These are phyloP conservation scores for Selene dorsalis DNA, from an alignment of 2,797 vertebrate genomes.

Conservation along the genomic window DNA sequence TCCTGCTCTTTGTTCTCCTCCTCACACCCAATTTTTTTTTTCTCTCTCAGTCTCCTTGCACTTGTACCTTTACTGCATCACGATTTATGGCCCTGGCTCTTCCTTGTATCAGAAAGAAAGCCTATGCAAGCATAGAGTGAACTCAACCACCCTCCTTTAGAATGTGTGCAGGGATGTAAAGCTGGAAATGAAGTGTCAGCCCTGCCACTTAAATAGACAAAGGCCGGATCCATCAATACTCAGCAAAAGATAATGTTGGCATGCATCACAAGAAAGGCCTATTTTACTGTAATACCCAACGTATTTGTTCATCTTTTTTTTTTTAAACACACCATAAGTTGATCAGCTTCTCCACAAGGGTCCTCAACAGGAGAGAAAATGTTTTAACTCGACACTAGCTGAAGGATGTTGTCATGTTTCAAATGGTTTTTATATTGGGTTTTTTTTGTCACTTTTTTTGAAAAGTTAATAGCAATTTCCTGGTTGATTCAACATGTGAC, in stretches of 20 bases:
- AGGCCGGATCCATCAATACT: constrained; percentile 61
- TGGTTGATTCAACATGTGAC: constrained; percentile 52
- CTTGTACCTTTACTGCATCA: constrained; percentile 57
- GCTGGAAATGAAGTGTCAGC: constrained; percentile 66
- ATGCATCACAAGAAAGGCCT: constrained; percentile 38
- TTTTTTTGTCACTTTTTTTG: constrained; percentile 28
- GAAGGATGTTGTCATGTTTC: constrained; percentile 25
- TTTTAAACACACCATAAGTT: constrained; percentile 32
- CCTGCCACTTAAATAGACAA: constrained; percentile 59
- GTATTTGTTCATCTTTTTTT: constrained; percentile 7
- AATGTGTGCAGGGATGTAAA: constrained; percentile 52
- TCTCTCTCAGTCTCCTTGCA: constrained; percentile 27
- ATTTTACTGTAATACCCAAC: constrained; percentile 12
- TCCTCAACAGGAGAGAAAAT: background rate
- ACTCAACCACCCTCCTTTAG: constrained; percentile 56
- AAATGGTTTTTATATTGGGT: background rate
- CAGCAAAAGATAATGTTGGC: constrained; percentile 43
- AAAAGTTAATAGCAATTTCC: constrained; percentile 48
- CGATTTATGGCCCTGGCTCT: constrained; percentile 67
- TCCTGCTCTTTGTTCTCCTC: constrained; percentile 63
- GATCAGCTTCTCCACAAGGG: constrained; percentile 29
- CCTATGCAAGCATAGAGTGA: constrained; percentile 53
- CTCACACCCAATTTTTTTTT: constrained; percentile 6
- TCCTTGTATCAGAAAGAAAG: constrained; percentile 56
- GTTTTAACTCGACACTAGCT: constrained; percentile 17